phyloP scores from a whole-genome alignment of 2,113 vertebrate species.

The Myocastor coypus region DNA sequence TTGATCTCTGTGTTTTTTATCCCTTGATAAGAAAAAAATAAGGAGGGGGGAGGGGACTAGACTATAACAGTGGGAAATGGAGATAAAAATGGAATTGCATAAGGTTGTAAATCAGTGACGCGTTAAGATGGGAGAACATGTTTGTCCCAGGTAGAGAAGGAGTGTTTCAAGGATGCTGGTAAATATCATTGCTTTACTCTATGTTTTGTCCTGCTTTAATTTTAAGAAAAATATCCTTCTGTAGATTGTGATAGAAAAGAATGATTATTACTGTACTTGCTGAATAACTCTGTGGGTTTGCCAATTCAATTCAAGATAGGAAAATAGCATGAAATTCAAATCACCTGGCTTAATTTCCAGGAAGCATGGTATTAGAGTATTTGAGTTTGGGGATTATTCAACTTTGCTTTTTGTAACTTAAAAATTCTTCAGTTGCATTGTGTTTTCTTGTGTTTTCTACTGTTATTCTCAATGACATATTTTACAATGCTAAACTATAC shows the following conservation, averaged over 20 bases:
- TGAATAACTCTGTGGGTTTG: background rate
- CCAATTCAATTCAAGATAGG: constrained; percentile 17
- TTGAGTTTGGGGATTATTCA: background rate
- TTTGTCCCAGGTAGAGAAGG: background rate
- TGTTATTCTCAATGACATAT: background rate
- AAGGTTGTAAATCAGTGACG: background rate
- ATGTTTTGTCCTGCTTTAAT: constrained; percentile 53
- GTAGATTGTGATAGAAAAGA: background rate
- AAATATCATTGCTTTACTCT: background rate
- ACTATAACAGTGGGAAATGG: background rate
- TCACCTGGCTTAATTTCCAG: constrained; percentile 44
- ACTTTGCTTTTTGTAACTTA: constrained; percentile 39
- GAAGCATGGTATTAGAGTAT: constrained; percentile 41
- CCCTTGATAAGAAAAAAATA: no score
- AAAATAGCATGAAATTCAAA: constrained; percentile 37
- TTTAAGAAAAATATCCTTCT: constrained; percentile 33
- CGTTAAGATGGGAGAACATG: background rate
- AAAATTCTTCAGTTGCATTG: constrained; percentile 5
- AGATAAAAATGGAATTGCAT: background rate
- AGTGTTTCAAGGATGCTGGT: background rate
- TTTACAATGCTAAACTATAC: background rate
- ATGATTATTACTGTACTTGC: constrained; percentile 1
- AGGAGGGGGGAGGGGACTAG: background rate
- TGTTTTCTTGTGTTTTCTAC: constrained; percentile 51
- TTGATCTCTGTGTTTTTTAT: no score